Conservation (phyloP, 2,888 invertebrate species). For the Fragum whitleyi region DNA sequence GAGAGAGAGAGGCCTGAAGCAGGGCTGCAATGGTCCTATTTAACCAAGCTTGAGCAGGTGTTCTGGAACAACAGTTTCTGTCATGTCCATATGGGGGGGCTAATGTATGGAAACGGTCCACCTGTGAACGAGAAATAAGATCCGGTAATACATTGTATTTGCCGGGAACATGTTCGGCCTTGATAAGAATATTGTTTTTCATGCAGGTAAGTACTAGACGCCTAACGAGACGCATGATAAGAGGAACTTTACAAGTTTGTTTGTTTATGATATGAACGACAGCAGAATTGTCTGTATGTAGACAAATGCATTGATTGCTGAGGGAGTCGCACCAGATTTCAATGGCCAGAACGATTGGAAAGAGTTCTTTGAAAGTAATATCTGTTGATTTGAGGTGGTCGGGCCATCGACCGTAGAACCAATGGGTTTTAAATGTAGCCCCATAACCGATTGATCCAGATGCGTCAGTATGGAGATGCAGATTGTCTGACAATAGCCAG, state of each 20-base stretch:
- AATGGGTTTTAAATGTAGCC: conserved; percentile 33
- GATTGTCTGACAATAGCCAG: neutral
- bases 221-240: conserved; percentile 48
- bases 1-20: conserved; percentile 1
- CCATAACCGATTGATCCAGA: conserved; percentile 39
- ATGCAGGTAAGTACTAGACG: conserved; percentile 44
- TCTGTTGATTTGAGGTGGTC: neutral
- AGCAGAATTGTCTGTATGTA: conserved; percentile 58
- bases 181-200: conserved; percentile 47
- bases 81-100: conserved; percentile 47
- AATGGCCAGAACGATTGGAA: conserved; percentile 22
- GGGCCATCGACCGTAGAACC: conserved; percentile 37
- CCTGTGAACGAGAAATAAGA: conserved; percentile 57
- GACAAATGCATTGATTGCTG: conserved; percentile 23
- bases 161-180: conserved; percentile 40
- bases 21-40: neutral
- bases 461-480: conserved; percentile 45
- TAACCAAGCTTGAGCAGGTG: conserved; percentile 8
- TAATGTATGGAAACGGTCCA: conserved; percentile 33
- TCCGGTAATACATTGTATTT: conserved; percentile 23
- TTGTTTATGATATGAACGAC: conserved; percentile 61
- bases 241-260: conserved; percentile 38
- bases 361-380: conserved; percentile 9
- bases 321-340: conserved; percentile 30
- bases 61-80: conserved; percentile 34